Percentiles rank a stretch among this genome's conserved stretches.
These are phyloP conservation scores for Mystacornis crossleyi DNA, from an alignment of 2,113 vertebrate species.

Conservation along the genomic window DNA sequence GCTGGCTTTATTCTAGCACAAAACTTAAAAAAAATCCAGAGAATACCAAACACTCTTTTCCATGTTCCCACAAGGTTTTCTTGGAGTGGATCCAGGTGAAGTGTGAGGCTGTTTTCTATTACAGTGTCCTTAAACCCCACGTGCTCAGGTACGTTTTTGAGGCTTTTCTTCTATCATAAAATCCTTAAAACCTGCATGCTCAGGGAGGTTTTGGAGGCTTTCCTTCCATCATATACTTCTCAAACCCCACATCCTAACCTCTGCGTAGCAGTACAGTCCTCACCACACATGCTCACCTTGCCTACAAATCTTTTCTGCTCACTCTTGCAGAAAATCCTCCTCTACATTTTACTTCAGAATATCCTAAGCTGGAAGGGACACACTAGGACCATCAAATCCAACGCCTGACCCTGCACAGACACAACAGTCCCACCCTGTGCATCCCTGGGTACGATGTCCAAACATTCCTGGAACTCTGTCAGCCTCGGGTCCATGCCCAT, in stretches of 20 bases:
- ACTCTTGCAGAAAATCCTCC: not conserved
- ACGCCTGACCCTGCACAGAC: not conserved
- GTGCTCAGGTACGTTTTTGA: not conserved
- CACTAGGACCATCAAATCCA: not conserved
- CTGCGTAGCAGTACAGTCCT: not conserved
- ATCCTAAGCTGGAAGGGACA: not conserved
- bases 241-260: not conserved
- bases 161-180: not conserved
- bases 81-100: not conserved
- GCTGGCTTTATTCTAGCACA: not conserved
- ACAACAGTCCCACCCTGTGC: not conserved
- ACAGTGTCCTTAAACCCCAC: not conserved
- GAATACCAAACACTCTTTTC: not conserved
- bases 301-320: not conserved
- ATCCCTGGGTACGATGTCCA: accelerated
- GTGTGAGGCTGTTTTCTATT: not conserved
- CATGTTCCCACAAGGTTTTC: not conserved
- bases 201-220: not conserved
- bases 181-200: too few relatives aligned
- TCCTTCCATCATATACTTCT: too few relatives aligned
- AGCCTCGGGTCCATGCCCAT: not conserved
- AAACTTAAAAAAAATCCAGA: not conserved
- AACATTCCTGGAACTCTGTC: not conserved
- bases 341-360: not conserved
- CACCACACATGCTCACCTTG: not conserved